These are phyloP conservation scores for Chloebia gouldiae DNA, from an alignment of 2,113 vertebrate species.

Conservation along the genomic window DNA sequence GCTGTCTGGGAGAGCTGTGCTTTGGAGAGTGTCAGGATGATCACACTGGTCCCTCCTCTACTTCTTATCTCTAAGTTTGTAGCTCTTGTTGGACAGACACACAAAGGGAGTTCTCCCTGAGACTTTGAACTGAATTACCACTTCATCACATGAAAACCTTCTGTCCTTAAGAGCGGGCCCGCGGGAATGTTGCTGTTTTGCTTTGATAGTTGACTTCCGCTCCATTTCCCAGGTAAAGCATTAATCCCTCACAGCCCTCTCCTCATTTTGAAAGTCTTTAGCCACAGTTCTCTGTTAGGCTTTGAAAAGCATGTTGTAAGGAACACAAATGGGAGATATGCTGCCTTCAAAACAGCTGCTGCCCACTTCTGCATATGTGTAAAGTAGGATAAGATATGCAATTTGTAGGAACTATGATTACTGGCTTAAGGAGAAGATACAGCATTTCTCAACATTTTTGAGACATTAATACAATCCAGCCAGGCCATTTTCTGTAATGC, in stretches of 20 bases:
- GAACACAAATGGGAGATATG: constrained; percentile 37
- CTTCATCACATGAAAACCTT: constrained; percentile 48
- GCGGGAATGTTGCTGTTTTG: neutral
- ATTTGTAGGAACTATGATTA: constrained; percentile 61
- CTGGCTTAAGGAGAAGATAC: constrained; percentile 52
- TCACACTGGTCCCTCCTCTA: neutral
- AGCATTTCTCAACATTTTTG: constrained; percentile 46
- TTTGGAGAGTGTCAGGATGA: neutral
- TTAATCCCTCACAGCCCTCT: constrained; percentile 36
- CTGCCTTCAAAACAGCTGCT: constrained; percentile 45
- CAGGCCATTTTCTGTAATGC: constrained; percentile 54
- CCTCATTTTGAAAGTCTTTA: constrained; percentile 35
- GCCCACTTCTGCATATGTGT: constrained; percentile 29
- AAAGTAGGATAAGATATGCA: constrained; percentile 61
- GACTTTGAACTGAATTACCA: constrained; percentile 58
- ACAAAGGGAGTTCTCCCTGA: neutral
- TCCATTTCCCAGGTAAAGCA: constrained; percentile 55
- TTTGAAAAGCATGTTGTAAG: constrained; percentile 43
- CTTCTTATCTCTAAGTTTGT: constrained; percentile 4
- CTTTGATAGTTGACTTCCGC: constrained; percentile 60
- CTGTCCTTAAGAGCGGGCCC: neutral
- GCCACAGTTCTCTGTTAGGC: constrained; percentile 9
- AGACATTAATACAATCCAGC: constrained; percentile 59
- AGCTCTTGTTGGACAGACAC: neutral
- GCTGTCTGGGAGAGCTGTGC: neutral